A percentile compares a stretch with the other conserved stretches of the same genome.
Evolutionary conservation across 2,797 vertebrate genomes (phyloP).

Genomic region (Numenius phaeopus): DNA sequence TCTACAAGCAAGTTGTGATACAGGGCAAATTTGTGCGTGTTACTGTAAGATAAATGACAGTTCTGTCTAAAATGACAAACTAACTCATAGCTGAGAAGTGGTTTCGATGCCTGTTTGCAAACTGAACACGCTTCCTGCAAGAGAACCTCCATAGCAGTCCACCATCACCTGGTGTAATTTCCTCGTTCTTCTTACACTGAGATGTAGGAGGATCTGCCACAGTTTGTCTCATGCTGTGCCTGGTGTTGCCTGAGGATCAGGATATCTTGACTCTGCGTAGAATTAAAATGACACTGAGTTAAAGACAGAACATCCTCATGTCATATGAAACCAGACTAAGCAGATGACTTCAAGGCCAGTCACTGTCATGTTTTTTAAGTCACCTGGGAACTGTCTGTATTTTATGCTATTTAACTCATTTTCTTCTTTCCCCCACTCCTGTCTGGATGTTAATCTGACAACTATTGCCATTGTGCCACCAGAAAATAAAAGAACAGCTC

Average conservation of each 20-base stretch:
- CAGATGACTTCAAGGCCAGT: not conserved
- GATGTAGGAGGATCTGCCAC: not conserved
- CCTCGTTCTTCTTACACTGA: not conserved
- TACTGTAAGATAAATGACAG: not conserved
- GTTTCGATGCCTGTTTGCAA: not conserved
- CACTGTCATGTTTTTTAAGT: not conserved
- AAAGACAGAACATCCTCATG: not conserved
- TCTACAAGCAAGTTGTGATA: not conserved
- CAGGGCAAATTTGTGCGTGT: not conserved
- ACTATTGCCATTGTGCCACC: not conserved
- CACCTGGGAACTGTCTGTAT: rapidly evolving
- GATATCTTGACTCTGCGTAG: not conserved
- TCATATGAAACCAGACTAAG: not conserved
- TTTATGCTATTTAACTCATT: not conserved
- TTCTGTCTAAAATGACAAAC: not conserved
- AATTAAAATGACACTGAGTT: not conserved
- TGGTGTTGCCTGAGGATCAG: not conserved
- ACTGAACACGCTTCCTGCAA: not conserved
- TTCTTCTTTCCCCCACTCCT: not conserved
- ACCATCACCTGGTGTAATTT: not conserved
- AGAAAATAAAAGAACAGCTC: not conserved
- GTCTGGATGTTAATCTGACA: not conserved
- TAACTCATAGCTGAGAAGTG: not conserved
- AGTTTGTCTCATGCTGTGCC: rapidly evolving
- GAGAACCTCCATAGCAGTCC: not conserved